Base-by-base conservation (phyloP, 2,113 vertebrate genomes). In the Asarcornis scutulata region DNA sequence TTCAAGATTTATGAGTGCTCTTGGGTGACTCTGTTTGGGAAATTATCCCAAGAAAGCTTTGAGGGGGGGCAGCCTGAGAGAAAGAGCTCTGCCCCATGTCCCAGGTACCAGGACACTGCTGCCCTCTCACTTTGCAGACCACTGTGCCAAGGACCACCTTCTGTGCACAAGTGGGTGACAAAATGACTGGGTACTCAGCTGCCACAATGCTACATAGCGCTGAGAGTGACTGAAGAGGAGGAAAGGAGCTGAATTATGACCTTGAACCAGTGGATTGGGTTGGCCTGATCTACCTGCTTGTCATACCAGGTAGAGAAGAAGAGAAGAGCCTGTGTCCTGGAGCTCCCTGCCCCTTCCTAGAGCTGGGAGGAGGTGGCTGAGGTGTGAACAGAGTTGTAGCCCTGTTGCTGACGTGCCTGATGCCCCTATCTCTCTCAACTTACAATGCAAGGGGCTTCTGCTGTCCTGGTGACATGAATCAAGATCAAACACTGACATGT, bases 371-470 rank as follows among this genome's bases (percentile, higher is more conserved):
- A 58, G 11, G 42, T 20, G 4, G 7, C 71, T 31, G 50, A 0
- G 1, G 26, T 29, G 7, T 1, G 1, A 58, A 40, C 3, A 6
- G 77, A 82, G 36, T 31, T 2, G 0, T 34, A 69, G 32, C 9
- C 27, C 44, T 12, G 3, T 7, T 0, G 1, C 40, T 13, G 18
- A 23, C 0, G 0, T 48, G 25, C 32, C 38, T 9, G 42, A 2
- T 1, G 2, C 26, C n/a, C 38, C 32, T 75, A 6, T 7, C 11
- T 85, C 69, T 79, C 38, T 4, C 40, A 11, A 23, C 67, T 86
- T 62, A 36, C 81, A 90, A 67, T 3, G 1, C 18, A 74, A 48
- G 58, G 44, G 82, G 16, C 8, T 69, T 25, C 46, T 8, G 2
- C 67, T 86, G 44, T 75, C 44, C 59, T 25, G 18, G 36, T 82